Evolutionary conservation across 2,888 invertebrate species (phyloP).

Genomic region (Trichacis sp.): DNA sequence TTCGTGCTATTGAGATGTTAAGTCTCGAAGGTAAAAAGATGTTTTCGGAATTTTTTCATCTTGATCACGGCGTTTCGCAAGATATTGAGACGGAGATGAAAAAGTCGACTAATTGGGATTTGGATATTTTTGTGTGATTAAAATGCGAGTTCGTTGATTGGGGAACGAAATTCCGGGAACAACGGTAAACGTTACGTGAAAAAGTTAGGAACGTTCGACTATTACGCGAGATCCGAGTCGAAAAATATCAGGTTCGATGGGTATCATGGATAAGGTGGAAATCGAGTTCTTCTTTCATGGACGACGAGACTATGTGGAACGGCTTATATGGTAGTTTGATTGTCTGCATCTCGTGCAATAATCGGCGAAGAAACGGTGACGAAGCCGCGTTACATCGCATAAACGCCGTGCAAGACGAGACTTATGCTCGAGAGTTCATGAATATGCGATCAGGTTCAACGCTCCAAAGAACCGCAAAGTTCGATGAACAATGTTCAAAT

Average conservation of each 20-base stretch:
- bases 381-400: slow-evolving; percentile 23
- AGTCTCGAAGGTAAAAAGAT: too few species aligned
- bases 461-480: slow-evolving; percentile 14
- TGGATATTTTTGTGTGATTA: too few species aligned
- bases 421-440: slow-evolving; percentile 27
- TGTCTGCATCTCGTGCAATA: slow-evolving; percentile 21
- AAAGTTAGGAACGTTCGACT: slow-evolving; percentile 2
- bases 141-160: too few species aligned
- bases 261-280: too few species aligned
- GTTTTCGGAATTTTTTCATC: too few species aligned
- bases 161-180: too few species aligned
- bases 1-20: too few species aligned
- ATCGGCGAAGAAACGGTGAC: slow-evolving; percentile 25
- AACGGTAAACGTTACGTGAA: not conserved
- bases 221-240: slow-evolving; percentile 3
- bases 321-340: slow-evolving; percentile 23
- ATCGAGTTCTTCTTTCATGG: slow-evolving; percentile 28
- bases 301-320: slow-evolving; percentile 21
- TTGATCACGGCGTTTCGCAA: too few species aligned
- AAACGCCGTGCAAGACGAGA: slow-evolving; percentile 17
- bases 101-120: too few species aligned
- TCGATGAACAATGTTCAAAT: slow-evolving; percentile 23
- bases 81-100: too few species aligned
- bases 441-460: slow-evolving; percentile 44
- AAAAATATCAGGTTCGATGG: slow-evolving; percentile 11